Percentiles rank a stretch among this genome's conserved stretches.
These are phyloP conservation scores for Microctonus brassicae DNA, from an alignment of 2,888 invertebrate species.

Conservation along the genomic window DNA sequence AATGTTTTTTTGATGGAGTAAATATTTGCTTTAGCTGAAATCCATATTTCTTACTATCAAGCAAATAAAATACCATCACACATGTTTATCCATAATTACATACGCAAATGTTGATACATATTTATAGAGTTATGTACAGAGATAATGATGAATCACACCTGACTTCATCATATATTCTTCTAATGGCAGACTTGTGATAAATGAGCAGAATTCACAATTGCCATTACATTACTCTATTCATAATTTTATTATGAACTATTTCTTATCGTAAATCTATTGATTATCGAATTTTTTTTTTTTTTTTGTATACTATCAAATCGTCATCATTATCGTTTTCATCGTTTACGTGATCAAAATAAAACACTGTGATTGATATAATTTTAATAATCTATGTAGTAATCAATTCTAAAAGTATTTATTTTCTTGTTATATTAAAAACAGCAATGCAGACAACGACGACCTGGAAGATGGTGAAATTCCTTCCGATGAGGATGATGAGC, in stretches of 20 bases:
- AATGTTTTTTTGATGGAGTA: constrained; percentile 15
- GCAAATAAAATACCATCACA: constrained; percentile 1
- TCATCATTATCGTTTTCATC: not conserved
- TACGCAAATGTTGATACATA: not conserved
- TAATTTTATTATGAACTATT: too few species aligned
- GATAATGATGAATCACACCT: not conserved
- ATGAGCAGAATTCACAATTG: too few species aligned
- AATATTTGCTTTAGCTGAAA: constrained; percentile 8
- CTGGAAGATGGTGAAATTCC: constrained; percentile 92
- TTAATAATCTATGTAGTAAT: not conserved
- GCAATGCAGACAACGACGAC: constrained; percentile 73
- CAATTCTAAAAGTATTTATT: not conserved
- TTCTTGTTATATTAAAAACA: constrained; percentile 40
- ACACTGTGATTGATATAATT: not conserved
- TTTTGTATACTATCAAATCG: not conserved
- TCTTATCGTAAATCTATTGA: too few species aligned
- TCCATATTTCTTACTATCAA: not conserved
- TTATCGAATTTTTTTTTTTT: not conserved
- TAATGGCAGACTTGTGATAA: too few species aligned
- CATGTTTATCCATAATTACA: not conserved
- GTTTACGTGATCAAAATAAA: not conserved
- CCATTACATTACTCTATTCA: too few species aligned
- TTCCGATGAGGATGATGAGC: constrained; percentile 74
- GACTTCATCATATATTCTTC: too few species aligned
- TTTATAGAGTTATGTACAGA: constrained; percentile 1